phyloP scores from a whole-genome alignment of 2,113 vertebrate genomes.

The Capreolus pygargus region DNA sequence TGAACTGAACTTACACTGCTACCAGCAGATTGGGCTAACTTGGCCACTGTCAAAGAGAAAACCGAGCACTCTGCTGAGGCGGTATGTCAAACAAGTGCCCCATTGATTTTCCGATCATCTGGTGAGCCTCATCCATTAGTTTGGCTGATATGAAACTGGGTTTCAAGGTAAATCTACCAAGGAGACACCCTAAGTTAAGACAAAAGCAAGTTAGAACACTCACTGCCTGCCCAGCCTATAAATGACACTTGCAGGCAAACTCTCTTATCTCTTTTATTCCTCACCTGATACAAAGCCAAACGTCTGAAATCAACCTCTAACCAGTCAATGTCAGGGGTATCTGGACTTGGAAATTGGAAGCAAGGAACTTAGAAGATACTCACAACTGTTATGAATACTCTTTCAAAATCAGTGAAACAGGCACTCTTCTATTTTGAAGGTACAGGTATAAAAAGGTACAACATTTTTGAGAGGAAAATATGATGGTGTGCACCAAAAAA shows the following conservation, averaged over 20 bases:
- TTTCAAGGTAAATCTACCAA: constrained; percentile 11
- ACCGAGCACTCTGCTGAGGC: neutral
- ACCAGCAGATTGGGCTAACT: neutral
- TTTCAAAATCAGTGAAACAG: neutral
- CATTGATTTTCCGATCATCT: neutral
- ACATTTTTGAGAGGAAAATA: neutral
- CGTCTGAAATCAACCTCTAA: neutral
- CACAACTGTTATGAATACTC: neutral
- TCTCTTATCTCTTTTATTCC: neutral
- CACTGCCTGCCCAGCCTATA: neutral
- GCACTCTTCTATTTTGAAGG: neutral
- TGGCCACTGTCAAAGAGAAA: neutral
- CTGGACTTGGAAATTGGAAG: neutral
- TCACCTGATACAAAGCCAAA: neutral
- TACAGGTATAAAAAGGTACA: neutral
- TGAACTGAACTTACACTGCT: neutral
- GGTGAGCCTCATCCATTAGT: neutral
- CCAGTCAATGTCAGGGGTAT: neutral
- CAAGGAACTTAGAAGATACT: neutral
- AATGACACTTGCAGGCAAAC: neutral
- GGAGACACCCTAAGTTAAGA: neutral
- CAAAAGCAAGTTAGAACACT: neutral
- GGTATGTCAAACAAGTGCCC: neutral
- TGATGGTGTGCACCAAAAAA: neutral
- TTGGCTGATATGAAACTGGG: neutral